Conservation (phyloP, 2,113 vertebrate genomes). For the Gavialis gangeticus region DNA sequence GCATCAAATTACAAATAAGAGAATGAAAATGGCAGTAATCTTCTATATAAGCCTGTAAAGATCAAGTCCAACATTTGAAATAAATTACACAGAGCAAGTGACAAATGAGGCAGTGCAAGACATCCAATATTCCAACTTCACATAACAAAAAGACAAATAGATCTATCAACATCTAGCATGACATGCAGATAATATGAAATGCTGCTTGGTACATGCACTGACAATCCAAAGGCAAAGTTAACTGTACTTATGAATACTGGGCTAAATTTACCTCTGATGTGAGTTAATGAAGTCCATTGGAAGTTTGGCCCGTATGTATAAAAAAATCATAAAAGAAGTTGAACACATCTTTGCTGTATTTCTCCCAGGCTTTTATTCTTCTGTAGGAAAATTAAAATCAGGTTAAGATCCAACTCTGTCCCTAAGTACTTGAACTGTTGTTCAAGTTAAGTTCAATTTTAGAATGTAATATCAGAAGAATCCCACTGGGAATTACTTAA, state of each 20-base stretch:
- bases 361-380: constrained; percentile 1
- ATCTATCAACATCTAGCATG: background rate
- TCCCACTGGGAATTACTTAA: constrained; percentile 39
- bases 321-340: background rate
- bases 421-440: constrained; percentile 51
- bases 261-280: background rate
- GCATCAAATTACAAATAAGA: background rate
- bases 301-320: background rate
- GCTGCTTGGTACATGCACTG: background rate
- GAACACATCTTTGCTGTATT: background rate
- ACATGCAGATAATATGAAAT: background rate
- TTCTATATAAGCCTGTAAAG: background rate
- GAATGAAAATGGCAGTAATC: background rate
- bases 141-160: background rate
- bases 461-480: constrained; percentile 45
- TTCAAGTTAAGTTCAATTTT: constrained; percentile 58
- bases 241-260: background rate
- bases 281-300: background rate
- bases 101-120: background rate
- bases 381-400: constrained; percentile 32
- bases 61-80: background rate
- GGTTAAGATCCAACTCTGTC: constrained; percentile 5
- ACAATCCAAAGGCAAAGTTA: background rate
- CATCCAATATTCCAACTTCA: background rate
- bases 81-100: background rate